Evolutionary conservation across 2,113 vertebrate species (phyloP).

Genomic region (Microtus ochrogaster): DNA sequence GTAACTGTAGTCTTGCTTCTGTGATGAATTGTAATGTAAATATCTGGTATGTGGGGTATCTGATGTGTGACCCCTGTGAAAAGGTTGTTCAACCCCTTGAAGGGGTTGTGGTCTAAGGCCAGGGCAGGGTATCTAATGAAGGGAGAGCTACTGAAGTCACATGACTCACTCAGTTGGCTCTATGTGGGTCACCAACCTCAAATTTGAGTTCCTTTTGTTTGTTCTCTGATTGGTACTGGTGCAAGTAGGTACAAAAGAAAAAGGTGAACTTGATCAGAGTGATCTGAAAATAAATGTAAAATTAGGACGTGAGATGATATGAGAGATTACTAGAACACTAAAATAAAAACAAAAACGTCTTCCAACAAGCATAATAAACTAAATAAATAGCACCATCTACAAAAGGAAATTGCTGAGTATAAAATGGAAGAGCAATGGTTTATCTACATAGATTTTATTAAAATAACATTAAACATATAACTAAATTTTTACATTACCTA

Average conservation of each 20-base stretch:
- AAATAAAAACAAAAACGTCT: neutral
- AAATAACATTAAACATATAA: constrained; percentile 23
- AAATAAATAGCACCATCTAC: constrained; percentile 7
- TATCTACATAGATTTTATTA: constrained; percentile 1
- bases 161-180: neutral
- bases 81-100: neutral
- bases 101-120: neutral
- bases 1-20: neutral
- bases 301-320: constrained; percentile 14
- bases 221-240: neutral
- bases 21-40: neutral
- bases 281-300: neutral
- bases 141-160: neutral
- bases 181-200: neutral
- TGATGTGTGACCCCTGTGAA: neutral
- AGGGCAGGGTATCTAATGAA: neutral
- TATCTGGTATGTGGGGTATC: neutral
- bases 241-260: constrained; percentile 15
- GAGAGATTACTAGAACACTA: neutral
- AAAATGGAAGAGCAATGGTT: neutral
- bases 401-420: neutral
- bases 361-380: neutral
- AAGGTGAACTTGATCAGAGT: constrained; percentile 20
- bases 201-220: neutral
- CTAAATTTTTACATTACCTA: neutral